Evolutionary conservation across 2,888 invertebrate species (phyloP), one percentile per base, ranked within the genome.

Genomic region (Panorpa germanica): DNA sequence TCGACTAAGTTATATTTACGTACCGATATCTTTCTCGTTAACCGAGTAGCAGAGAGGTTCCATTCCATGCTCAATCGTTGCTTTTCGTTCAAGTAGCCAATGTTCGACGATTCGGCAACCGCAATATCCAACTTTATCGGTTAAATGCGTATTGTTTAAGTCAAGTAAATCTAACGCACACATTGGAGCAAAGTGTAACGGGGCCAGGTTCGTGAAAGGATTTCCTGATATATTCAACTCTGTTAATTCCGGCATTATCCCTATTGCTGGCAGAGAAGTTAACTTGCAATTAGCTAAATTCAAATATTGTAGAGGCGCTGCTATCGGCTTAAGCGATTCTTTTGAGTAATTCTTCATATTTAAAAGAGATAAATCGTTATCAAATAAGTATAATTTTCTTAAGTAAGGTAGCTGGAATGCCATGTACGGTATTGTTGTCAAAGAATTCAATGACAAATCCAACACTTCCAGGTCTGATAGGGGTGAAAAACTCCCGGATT

Each of bases 201-300:
- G 49, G 2, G 50, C 52, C 1, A 70, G 39, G 3, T 41, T 41
- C 2, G 21, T 39, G 16, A 70, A 50, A 0, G 47, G 44, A 40
- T 69, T 70, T 15, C 49, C 41, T 0, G 68, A 67, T 9, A 68
- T 52, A 38, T 70, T 69, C 34, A 68, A 57, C 16, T 54, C 43
- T 2, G 41, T 29, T 25, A 70, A 39, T 17, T 57, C 52, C 0
- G 67, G 60, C 2, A 65, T 42, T 4, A 47, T 43, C 2, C 63
- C 64, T 41, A 66, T 53, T 32, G 57, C 44, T 1, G 70, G 69
- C 8, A 70, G 43, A 27, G 47, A 45, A n/a, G 43, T 52, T 19
- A 70, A 45, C 32, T 52, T 50, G 40, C 66, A 67, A 21, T 54
- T 48, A 2, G 65, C 58, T 14, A 69, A 41, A 31, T 64, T 59